A percentile compares a stretch with the other conserved stretches of the same genome.
Evolutionary conservation across 2,888 invertebrate genomes (phyloP).

Genomic region (Cosmorhoe ocellata): DNA sequence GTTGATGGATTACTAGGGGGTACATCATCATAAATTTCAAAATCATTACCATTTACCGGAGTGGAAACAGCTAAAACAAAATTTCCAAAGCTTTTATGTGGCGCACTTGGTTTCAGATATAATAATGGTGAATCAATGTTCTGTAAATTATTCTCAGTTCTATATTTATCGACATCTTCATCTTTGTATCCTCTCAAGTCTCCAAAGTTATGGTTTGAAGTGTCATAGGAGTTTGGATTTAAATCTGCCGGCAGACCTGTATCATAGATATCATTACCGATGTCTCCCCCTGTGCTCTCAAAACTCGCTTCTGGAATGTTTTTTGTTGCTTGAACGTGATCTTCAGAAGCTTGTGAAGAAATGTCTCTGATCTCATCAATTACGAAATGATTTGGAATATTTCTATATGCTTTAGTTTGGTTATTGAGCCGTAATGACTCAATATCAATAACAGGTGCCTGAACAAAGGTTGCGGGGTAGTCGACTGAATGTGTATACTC

Average conservation of each 20-base stretch:
- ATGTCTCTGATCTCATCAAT: slow-evolving; percentile 74
- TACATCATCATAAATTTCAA: slow-evolving; percentile 71
- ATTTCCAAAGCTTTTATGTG: slow-evolving; percentile 78
- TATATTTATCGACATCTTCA: slow-evolving; percentile 71
- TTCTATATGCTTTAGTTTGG: slow-evolving; percentile 66
- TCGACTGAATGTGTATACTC: slow-evolving; percentile 87
- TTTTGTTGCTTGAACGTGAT: slow-evolving; percentile 69
- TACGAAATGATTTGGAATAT: slow-evolving; percentile 64
- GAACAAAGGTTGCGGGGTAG: slow-evolving; percentile 87
- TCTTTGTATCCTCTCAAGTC: slow-evolving; percentile 72
- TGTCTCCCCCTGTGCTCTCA: slow-evolving; percentile 67
- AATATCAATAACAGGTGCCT: slow-evolving; percentile 86
- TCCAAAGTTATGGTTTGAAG: slow-evolving; percentile 60
- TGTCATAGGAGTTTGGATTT: slow-evolving; percentile 44
- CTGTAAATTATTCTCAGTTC: slow-evolving; percentile 72
- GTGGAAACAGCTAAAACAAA: slow-evolving; percentile 62
- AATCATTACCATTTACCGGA: slow-evolving; percentile 58
- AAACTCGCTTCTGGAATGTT: slow-evolving; percentile 68
- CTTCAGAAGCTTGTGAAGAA: slow-evolving; percentile 79
- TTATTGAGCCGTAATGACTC: slow-evolving; percentile 59
- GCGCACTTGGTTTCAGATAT: slow-evolving; percentile 76
- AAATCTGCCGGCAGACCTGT: slow-evolving; percentile 53
- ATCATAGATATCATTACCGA: slow-evolving; percentile 65
- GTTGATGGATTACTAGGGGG: slow-evolving; percentile 54
- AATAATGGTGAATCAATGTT: slow-evolving; percentile 83